phyloP scores from a whole-genome alignment of 2,113 vertebrate species.

The Polypterus bichir region DNA sequence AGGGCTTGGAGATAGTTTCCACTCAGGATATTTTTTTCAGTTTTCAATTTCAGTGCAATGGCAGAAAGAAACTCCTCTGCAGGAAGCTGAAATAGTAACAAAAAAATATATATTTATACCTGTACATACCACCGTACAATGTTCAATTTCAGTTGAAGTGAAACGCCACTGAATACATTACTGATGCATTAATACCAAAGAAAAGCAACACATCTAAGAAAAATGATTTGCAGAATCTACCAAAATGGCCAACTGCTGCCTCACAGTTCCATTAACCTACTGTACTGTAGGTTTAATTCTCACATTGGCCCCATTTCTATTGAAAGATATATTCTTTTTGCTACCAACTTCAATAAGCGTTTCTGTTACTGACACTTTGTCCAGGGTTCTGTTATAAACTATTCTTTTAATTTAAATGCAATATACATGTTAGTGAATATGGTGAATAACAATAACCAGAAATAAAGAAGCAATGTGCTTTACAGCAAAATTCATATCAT shows the following conservation, averaged over 20 bases:
- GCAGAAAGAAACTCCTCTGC: constrained; percentile 53
- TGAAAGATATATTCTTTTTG: too few species aligned
- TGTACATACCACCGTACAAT: neutral
- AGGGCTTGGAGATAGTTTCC: constrained; percentile 57
- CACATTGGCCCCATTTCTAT: too few species aligned
- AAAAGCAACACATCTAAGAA: neutral
- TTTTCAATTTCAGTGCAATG: constrained; percentile 65
- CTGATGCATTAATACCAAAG: neutral
- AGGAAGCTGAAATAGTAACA: constrained; percentile 32
- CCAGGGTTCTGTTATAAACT: too few species aligned
- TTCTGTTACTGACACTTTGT: too few species aligned
- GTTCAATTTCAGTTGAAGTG: neutral
- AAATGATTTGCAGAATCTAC: neutral
- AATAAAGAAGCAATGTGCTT: too few species aligned
- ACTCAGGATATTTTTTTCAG: constrained; percentile 38
- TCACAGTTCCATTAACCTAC: neutral
- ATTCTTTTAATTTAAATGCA: too few species aligned
- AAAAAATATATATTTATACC: neutral
- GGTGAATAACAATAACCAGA: too few species aligned
- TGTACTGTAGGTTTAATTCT: neutral
- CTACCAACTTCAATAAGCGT: too few species aligned
- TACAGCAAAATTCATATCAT: too few species aligned
- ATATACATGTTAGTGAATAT: too few species aligned
- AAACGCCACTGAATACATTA: neutral
- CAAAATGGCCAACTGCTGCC: neutral